phyloP scores from a whole-genome alignment of 2,797 vertebrate species.

The Trachurus trachurus region DNA sequence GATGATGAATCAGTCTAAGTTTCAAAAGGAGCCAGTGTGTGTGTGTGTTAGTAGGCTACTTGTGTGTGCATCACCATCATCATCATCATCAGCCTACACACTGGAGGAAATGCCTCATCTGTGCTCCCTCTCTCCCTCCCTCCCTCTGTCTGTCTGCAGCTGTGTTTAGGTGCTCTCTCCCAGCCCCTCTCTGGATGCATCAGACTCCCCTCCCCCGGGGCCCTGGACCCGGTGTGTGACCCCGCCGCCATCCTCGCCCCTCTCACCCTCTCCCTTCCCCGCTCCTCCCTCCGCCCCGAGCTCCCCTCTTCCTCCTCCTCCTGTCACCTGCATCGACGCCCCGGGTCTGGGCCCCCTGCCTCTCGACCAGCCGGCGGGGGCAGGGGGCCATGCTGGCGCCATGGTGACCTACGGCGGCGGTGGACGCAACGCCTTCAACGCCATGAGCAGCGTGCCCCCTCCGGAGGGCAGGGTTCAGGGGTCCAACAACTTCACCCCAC shows the following conservation, averaged over 20 bases:
- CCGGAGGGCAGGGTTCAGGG: conserved; percentile 91
- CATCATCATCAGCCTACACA: not conserved
- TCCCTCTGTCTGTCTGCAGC: conserved; percentile 82
- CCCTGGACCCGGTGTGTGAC: conserved; percentile 84
- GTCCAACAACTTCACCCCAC: conserved; percentile 75
- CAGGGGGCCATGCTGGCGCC: conserved; percentile 89
- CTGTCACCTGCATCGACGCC: conserved; percentile 54
- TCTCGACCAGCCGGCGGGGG: conserved; percentile 80
- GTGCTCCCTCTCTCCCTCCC: conserved; percentile 33
- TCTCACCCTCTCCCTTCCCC: conserved; percentile 41
- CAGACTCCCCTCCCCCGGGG: conserved; percentile 81
- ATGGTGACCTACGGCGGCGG: conserved; percentile 73
- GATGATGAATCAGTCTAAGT: conserved; percentile 26
- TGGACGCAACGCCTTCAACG: conserved; percentile 81
- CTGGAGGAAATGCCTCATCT: conserved; percentile 33
- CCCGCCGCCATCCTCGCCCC: conserved; percentile 53
- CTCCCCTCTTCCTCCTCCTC: conserved; percentile 47
- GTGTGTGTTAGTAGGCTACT: no score
- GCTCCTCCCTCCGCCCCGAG: conserved; percentile 6
- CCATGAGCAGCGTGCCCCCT: conserved; percentile 88
- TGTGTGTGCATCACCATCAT: not conserved
- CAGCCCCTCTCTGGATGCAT: conserved; percentile 87
- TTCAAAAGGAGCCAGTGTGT: conserved; percentile 1
- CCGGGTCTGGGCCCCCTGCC: conserved; percentile 83
- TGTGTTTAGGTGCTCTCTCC: conserved; percentile 82